Conservation (phyloP, 2,797 vertebrate species). For the Phylloscopus collybita region DNA sequence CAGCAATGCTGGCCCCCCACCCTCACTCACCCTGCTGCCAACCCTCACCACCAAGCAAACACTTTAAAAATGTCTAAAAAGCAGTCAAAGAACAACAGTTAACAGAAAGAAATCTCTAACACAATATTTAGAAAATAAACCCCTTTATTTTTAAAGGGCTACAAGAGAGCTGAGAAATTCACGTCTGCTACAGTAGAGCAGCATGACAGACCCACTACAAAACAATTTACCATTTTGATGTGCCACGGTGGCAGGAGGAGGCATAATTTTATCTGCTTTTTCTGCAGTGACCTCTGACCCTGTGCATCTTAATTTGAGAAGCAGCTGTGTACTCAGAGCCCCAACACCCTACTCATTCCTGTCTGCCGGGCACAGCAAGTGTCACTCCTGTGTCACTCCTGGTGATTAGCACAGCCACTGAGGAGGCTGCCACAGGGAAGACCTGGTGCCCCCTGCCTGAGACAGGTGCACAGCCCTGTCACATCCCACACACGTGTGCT, state of each 20-base stretch:
- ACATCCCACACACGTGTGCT: neutral
- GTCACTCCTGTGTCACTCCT: conserved; percentile 10
- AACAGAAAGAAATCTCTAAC: neutral
- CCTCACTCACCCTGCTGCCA: neutral
- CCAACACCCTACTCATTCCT: neutral
- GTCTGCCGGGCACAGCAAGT: neutral
- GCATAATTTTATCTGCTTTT: conserved; percentile 66
- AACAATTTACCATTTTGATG: conserved; percentile 43
- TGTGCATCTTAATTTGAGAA: conserved; percentile 53
- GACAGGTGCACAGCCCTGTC: conserved; percentile 55
- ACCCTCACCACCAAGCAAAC: neutral
- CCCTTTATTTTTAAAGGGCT: neutral
- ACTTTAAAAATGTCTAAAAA: neutral
- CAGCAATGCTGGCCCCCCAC: neutral
- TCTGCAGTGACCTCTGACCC: conserved; percentile 60
- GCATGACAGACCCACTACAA: neutral
- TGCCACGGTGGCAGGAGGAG: neutral
- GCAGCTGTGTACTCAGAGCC: conserved; percentile 64
- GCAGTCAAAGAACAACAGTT: neutral
- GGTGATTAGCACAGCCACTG: conserved; percentile 29
- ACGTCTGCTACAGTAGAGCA: neutral
- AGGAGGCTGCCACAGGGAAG: neutral
- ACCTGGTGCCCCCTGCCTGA: neutral
- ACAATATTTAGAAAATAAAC: neutral
- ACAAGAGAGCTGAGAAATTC: neutral